These are phyloP conservation scores for Apoda limacodes DNA, from an alignment of 2,888 invertebrate species.

Conservation along the genomic window DNA sequence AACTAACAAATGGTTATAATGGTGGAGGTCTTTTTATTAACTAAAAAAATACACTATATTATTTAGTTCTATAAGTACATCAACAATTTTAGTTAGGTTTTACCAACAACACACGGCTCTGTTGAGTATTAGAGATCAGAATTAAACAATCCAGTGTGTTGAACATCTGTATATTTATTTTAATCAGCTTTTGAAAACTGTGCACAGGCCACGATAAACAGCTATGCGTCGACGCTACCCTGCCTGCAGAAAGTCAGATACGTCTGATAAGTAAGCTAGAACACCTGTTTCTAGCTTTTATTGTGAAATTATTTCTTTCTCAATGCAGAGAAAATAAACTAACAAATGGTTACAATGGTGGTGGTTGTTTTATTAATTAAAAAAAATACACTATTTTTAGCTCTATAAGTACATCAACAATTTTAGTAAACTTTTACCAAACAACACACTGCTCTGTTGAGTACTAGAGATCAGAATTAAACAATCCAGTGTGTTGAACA, in stretches of 20 bases:
- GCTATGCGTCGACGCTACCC: too few relatives aligned
- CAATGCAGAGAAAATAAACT: conserved; percentile 5
- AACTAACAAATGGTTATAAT: conserved; percentile 26
- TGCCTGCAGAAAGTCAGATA: too few relatives aligned
- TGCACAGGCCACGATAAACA: too few relatives aligned
- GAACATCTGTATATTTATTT: background rate
- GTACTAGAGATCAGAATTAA: conserved; percentile 56
- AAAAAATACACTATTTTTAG: conserved; percentile 64
- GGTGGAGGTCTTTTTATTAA: background rate
- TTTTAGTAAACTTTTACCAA: conserved; percentile 63
- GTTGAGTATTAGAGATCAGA: conserved; percentile 61
- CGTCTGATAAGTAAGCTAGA: too few relatives aligned
- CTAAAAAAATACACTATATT: background rate
- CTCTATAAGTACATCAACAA: conserved; percentile 67
- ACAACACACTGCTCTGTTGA: conserved; percentile 52
- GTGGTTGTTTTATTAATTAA: conserved; percentile 63
- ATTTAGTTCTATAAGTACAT: background rate
- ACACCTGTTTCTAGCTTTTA: too few relatives aligned
- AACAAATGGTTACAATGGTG: conserved; percentile 41
- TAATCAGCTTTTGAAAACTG: too few relatives aligned
- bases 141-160: conserved; percentile 11
- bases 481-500: background rate
- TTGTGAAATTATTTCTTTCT: background rate
- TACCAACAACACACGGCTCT: conserved; percentile 57
- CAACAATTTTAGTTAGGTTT: conserved; percentile 24